phyloP scores from a whole-genome alignment of 35 echinoderm and acorn worm species.

The Lytechinus variegatus region DNA sequence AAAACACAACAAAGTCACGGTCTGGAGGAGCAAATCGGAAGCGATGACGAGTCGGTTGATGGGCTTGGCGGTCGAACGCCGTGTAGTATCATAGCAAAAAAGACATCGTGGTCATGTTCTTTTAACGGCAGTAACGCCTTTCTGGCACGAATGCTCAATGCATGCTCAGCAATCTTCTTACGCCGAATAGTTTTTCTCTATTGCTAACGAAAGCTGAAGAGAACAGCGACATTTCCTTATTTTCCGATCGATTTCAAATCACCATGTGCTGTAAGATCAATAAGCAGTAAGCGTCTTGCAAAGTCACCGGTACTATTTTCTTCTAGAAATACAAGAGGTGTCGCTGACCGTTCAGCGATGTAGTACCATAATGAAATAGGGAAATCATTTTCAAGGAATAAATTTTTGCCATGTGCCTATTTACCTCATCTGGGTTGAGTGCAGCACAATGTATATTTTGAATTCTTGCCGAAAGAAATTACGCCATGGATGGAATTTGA shows the following conservation, averaged over 20 bases:
- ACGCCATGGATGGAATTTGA: no score
- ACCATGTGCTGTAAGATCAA: not conserved
- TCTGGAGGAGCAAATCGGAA: not conserved
- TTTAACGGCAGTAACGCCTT: not conserved
- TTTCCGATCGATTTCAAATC: not conserved
- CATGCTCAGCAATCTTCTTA: not conserved
- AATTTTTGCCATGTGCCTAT: no score
- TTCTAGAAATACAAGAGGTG: not conserved
- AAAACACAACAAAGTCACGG: not conserved
- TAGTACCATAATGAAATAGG: no score
- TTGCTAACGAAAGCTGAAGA: not conserved
- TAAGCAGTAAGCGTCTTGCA: not conserved
- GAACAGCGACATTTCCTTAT: not conserved
- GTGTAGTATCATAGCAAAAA: not conserved
- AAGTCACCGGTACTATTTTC: not conserved
- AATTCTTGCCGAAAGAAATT: no score
- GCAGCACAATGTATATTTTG: no score
- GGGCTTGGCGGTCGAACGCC: not conserved
- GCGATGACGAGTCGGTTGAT: constrained; percentile 9
- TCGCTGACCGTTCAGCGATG: not conserved
- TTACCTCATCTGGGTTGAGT: no score
- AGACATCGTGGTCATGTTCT: not conserved
- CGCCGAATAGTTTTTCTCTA: not conserved
- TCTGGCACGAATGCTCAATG: not conserved
- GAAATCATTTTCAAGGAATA: no score